Evolutionary conservation across 2,797 vertebrate genomes (phyloP).

Genomic region (Ceyx erithaca): DNA sequence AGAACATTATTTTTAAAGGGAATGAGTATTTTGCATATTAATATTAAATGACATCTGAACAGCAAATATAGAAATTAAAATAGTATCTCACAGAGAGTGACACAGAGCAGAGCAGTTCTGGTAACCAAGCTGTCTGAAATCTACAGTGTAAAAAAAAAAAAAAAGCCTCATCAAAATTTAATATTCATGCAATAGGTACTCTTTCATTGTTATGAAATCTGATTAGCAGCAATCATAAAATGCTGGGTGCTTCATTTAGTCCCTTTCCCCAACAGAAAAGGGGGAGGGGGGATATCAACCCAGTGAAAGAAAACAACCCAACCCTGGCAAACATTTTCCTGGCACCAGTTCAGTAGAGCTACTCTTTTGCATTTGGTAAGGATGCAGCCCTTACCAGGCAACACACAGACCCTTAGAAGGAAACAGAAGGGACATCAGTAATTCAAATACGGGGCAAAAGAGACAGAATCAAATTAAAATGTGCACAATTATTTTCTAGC

Average conservation of each 20-base stretch:
- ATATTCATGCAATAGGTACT: slow-evolving; percentile 49
- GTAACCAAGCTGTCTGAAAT: slow-evolving; percentile 55
- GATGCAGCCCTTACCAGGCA: not conserved
- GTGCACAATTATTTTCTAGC: not conserved
- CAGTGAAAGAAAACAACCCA: not conserved
- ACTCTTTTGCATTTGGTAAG: slow-evolving; percentile 27
- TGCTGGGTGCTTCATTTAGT: slow-evolving; percentile 9
- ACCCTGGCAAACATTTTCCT: not conserved
- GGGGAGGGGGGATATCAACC: not conserved
- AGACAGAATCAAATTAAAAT: slow-evolving; percentile 32
- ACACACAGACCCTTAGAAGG: slow-evolving; percentile 12
- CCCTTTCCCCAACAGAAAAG: not conserved
- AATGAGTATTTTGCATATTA: slow-evolving; percentile 67
- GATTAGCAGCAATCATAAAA: slow-evolving; percentile 35
- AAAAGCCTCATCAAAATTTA: slow-evolving; percentile 58
- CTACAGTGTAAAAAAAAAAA: not conserved
- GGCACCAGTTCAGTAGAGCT: slow-evolving; percentile 30
- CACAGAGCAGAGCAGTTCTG: slow-evolving; percentile 29
- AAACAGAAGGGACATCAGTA: slow-evolving; percentile 43
- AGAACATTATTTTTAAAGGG: slow-evolving; percentile 67
- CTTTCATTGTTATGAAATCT: slow-evolving; percentile 50
- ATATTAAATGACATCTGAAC: slow-evolving; percentile 57
- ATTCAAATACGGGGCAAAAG: slow-evolving; percentile 64
- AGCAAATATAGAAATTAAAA: slow-evolving; percentile 57
- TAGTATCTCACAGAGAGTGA: slow-evolving; percentile 30